Evolutionary conservation across 2,113 vertebrate genomes (phyloP), one percentile per base, ranked within the genome.

Genomic region (Prunella himalayana): DNA sequence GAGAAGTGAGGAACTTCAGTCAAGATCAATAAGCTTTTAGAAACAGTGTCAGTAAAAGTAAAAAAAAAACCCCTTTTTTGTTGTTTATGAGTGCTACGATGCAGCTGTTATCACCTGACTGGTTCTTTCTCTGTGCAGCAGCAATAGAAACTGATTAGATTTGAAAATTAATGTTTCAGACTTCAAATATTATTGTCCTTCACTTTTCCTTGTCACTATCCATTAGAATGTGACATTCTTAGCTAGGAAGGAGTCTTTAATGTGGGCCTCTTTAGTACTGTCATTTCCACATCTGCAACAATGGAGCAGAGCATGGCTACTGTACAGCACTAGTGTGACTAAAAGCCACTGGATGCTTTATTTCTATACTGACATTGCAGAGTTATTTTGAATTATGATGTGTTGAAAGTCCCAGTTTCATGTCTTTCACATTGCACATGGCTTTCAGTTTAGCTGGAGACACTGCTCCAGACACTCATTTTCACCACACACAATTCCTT

Each of bases 41-140:
- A 81, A 93, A 11, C 35, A n/a, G 20, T 53, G 79, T 79, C 56
- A 79, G 35, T 56, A 68, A 75, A 93, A 79, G 30, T 13, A 60
- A 75, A 82, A 44, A 21, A 19, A 3, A 37, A 37, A 0, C 22
- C 1, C 0, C 2, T 20, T 71, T 56, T 27, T 42, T 71, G 28
- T 73, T 70, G 19, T 73, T 93, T 81, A 0, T n/a, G 51, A 64
- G 39, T 45, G 12, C 3, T 82, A 17, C 4, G 1, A 31, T 71
- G 47, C 21, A 75, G 39, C 79, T 63, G 30, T 41, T 63, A 20
- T 0, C 76, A 66, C 20, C 15, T 42, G 33, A 15, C 39, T 33
- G 33, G 16, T 84, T 86, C 56, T 51, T 92, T 35, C 50, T 81
- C 25, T 20, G 8, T 78, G 33, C 35, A 17, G 33, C 45, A 35